Base-by-base conservation (phyloP, 2,888 invertebrate species). In the Rhodophaea formosa region DNA sequence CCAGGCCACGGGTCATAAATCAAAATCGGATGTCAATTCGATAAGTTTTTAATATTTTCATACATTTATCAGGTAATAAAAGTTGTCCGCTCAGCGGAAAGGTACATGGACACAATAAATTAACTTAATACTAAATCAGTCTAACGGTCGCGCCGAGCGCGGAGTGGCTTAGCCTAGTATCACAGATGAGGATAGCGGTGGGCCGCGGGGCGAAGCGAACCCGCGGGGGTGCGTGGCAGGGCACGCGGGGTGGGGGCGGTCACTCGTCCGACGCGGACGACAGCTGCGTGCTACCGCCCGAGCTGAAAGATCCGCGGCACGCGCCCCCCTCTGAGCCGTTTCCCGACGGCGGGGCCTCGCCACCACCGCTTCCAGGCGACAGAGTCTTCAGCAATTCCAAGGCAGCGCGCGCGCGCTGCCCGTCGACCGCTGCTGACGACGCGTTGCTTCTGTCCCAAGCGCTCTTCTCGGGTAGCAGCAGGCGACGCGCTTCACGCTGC, bases 261-360 rank as follows among this genome's bases (percentile, higher is more conserved):
- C 90, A 90, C 84, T 93, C 93, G 75, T 93, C 93, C 72, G 93
- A 93, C 16, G 92, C 92, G 62, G 92, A 93, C 58, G 93, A 93
- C 67, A 93, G 91, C 81, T 93, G 93, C 56, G 93, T 93, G 80
- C 93, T 93, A 71, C 90, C 90, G 82, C 93, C 93, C 59, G 93
- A 93, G 74, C 93, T 93, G 82, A 94, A 94, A 60, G 93, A 93
- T 68, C 93, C 89, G 59, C 94, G 91, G 73, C 93, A 92, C 39
- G 88, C 92, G 65, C 90, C 92, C 62, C 91, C 87, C 66, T 91
- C 91, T 43, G 88, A 84, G 47, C 86, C 91, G 91, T 88, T 80
- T 72, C 80, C 82, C 75, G 82, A 64, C 65, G 75, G 67, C 43
- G 77, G 67, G 8, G 86, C 63, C 59, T 79, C 81, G 12, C 84